Base-by-base conservation (phyloP, 2,797 vertebrate species). In the Ctenochaetus hawaiiensis region DNA sequence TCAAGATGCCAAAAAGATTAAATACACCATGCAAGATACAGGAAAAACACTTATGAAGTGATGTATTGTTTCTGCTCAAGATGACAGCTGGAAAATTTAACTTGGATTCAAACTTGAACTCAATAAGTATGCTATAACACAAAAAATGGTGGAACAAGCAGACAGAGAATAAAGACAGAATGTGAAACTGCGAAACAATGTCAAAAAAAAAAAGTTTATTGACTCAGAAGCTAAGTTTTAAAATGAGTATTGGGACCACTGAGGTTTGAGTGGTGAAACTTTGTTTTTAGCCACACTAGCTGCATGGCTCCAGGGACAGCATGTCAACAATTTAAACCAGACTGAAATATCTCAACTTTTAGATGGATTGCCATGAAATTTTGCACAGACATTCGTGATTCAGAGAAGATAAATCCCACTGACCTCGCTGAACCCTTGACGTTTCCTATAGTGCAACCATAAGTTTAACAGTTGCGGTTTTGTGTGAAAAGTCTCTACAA, bases 181-280 rank as follows among this genome's bases (percentile, higher is more conserved):
- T 43, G 8, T 52, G 13, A 64, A 14, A 8, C n/a, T 72, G 16
- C 41, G 17, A 52, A 53, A 63, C 18, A n/a, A 20, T 20, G n/a
- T 30, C 30, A 13, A 49, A 57, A 7, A 34, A 30, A 34, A 41
- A 18, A 7, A 18, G 2, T 48, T 41, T 47, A 11, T 41, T 34
- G 23, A 43, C 22, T 58, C 8, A 6, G 7, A 65, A 45, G 11
- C 26, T 39, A 8, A 7, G 37, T 63, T 69, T 52, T 58, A 44
- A 53, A 30, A 12, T 16, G 12, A 57, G 23, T 70, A 65, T 30
- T 75, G 5, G 26, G 47, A 44, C 22, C 12, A 12, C 9, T 16
- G 44, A 56, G 22, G 17, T 58, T 34, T 51, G 49, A 69, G 43
- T 61, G n/a, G 60, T 64, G 17, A 53, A 63, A 58, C 39, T 14